phyloP scores from a whole-genome alignment of 2,113 vertebrate species.

The Henicopernis longicauda region DNA sequence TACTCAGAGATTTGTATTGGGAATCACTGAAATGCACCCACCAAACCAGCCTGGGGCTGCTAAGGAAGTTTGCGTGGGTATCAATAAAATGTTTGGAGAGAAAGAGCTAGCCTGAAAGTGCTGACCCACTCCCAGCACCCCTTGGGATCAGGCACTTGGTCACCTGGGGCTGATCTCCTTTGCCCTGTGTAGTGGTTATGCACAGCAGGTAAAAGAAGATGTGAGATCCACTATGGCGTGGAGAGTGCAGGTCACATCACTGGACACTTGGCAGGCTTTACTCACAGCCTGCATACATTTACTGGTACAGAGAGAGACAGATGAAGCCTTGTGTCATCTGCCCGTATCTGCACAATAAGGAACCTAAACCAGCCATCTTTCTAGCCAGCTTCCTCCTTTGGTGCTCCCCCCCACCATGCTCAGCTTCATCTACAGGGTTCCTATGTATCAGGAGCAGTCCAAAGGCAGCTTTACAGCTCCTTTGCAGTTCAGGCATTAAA shows the following conservation, averaged over 20 bases:
- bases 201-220: not conserved
- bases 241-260: not conserved
- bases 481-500: not conserved
- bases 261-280: not conserved
- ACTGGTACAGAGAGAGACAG: not conserved
- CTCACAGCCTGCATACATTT: not conserved
- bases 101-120: not conserved
- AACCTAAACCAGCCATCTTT: not conserved
- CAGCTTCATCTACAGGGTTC: not conserved
- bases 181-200: not conserved
- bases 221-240: not conserved
- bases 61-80: not conserved
- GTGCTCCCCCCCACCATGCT: fast-evolving
- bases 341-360: not conserved
- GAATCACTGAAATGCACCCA: not conserved
- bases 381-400: not conserved
- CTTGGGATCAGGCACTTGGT: not conserved
- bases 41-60: not conserved
- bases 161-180: not conserved
- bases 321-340: not conserved
- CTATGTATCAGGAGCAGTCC: not conserved
- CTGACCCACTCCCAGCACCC: not conserved
- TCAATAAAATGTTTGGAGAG: not conserved
- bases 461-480: not conserved
- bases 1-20: not conserved